phyloP scores from a whole-genome alignment of 2,888 invertebrate species.

The Caenorhabditis sp. region DNA sequence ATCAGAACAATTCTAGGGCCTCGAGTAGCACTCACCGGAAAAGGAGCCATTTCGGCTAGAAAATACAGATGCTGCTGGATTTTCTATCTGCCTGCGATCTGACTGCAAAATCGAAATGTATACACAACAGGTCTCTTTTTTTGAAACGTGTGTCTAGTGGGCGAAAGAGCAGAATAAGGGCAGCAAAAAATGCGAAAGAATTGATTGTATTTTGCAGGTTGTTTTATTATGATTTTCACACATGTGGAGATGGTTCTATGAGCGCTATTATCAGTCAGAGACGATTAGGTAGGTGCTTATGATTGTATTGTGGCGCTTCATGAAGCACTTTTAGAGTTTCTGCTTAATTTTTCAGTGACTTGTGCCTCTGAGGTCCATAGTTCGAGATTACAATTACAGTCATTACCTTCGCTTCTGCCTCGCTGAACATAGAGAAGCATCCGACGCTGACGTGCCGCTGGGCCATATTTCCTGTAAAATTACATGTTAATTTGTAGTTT shows the following conservation, averaged over 20 bases:
- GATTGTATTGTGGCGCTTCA: slow-evolving; percentile 24
- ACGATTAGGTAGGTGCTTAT: slow-evolving; percentile 28
- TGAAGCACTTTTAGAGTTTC: slow-evolving; percentile 19
- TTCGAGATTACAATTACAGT: not conserved
- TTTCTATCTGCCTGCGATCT: slow-evolving; percentile 20
- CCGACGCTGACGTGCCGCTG: slow-evolving; percentile 56
- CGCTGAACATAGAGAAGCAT: slow-evolving; percentile 56
- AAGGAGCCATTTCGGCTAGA: slow-evolving; percentile 20
- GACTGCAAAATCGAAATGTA: slow-evolving; percentile 28
- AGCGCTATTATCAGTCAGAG: slow-evolving; percentile 12
- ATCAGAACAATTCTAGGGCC: not conserved
- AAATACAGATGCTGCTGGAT: not conserved
- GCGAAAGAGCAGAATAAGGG: not conserved
- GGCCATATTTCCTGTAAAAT: slow-evolving; percentile 43
- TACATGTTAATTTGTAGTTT: not conserved
- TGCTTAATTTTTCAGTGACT: slow-evolving; percentile 2
- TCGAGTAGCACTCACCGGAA: slow-evolving; percentile 53
- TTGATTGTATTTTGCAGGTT: slow-evolving; percentile 30
- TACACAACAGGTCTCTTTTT: slow-evolving; percentile 34
- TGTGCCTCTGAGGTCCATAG: slow-evolving; percentile 16
- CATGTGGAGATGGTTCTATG: slow-evolving; percentile 18
- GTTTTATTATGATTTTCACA: slow-evolving; percentile 38
- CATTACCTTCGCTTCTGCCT: slow-evolving; percentile 58
- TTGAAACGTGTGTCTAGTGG: slow-evolving; percentile 38
- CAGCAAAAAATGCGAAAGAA: slow-evolving; percentile 10